phyloP scores from a whole-genome alignment of 2,797 vertebrate species.

The Tokudaia muenninki region DNA sequence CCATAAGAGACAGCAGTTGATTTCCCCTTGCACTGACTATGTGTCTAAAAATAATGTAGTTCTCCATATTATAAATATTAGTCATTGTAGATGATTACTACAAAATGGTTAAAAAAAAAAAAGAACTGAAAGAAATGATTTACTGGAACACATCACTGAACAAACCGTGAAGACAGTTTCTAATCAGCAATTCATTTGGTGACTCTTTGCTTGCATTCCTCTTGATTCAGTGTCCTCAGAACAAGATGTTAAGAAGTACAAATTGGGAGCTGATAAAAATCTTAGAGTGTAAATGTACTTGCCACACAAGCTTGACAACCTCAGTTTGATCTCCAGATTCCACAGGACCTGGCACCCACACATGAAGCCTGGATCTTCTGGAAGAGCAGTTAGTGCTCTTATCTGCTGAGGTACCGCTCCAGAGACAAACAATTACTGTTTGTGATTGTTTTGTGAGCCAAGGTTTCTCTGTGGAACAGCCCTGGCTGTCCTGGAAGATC shows the following conservation, averaged over 20 bases:
- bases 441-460: neutral
- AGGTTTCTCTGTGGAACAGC: neutral
- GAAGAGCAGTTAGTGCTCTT: neutral
- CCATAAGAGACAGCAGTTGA: constrained; percentile 4
- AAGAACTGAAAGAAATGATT: neutral
- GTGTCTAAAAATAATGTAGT: constrained; percentile 42
- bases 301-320: neutral
- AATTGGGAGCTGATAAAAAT: neutral
- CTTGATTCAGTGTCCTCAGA: neutral
- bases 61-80: constrained; percentile 37
- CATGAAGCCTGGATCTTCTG: neutral
- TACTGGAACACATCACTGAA: constrained; percentile 27
- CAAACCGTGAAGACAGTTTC: constrained; percentile 45
- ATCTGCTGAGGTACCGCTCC: neutral
- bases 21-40: neutral
- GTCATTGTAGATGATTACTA: neutral
- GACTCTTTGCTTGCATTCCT: neutral
- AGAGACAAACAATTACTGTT: neutral
- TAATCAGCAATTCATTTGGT: constrained; percentile 59
- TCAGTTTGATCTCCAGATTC: neutral
- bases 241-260: constrained; percentile 5
- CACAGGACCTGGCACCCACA: neutral
- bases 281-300: neutral
- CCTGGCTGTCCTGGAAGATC: neutral
- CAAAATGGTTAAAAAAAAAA: neutral